Base-by-base conservation (phyloP, 2,888 invertebrate genomes). In the Linyphia triangularis region DNA sequence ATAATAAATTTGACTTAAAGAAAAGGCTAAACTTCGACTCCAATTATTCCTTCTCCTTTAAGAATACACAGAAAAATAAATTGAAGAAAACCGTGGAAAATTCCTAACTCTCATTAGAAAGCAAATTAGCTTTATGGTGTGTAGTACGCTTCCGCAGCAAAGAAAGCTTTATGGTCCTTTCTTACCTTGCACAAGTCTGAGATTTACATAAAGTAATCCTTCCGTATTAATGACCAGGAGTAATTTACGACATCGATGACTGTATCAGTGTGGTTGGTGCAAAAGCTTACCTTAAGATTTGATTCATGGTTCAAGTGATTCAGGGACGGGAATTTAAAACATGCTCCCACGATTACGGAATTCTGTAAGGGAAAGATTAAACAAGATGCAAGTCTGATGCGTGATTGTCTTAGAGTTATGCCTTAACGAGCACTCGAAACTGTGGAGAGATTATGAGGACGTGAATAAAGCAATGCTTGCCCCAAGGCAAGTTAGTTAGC, bases 181-280 rank as follows among this genome's bases (percentile, higher is more conserved):
- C 40, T 40, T 2, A 33, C 40, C 40, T 22, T 19, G 69, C 19
- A 19, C 33, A 69, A 33, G 72, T 1, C 28, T 6, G n/a, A 51
- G 72, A 72, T 72, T 72, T 72, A 28, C 51, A 72, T 72, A 51
- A 51, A 72, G 28, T 72, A 72, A 72, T 72, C 57, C 72, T n/a
- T 10, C 24, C 40, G 22, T 19, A 51, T 28, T 72, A 51, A 51
- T 51, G 22, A 19, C 16, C 13, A 19, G 28, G 30, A 51, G 51
- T 72, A 43, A 72, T 57, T 72, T 57, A 51, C 19, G 26, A 19
- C n/a, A 57, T 28, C n/a, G 57, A 72, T 28, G 57, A 28, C 28
- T 40, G 24, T 40, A 40, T 51, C 57, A 26, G 51, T 26, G n/a
- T 1, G 33, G 10, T 28, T 26, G 26, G 28, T 28, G 28, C 28